Percentiles rank a stretch among this genome's conserved stretches.
Evolutionary conservation across 2,888 invertebrate genomes (phyloP).

Genomic region (Neoaliturus tenellus): DNA sequence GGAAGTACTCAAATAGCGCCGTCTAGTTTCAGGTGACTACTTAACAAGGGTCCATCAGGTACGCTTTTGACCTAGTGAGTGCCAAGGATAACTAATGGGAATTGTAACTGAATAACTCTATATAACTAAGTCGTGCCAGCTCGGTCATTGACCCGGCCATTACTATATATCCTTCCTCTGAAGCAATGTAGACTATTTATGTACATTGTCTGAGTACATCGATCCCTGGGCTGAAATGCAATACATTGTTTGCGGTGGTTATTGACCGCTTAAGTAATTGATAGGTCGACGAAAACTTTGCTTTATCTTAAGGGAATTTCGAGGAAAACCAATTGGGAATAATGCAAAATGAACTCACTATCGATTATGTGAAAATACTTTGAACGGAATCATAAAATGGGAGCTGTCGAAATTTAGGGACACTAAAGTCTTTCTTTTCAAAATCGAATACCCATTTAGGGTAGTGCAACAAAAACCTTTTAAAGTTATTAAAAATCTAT

Average conservation of each 20-base stretch:
- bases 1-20: too few relatives aligned
- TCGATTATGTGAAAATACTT: too few relatives aligned
- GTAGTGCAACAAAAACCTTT: too few relatives aligned
- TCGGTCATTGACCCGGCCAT: slow-evolving; percentile 3
- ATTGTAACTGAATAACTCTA: slow-evolving; percentile 1
- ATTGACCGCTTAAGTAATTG: not conserved
- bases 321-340: too few relatives aligned
- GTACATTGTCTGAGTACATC: not conserved
- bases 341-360: too few relatives aligned
- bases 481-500: too few relatives aligned
- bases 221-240: not conserved
- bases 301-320: too few relatives aligned
- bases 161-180: not conserved
- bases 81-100: not conserved
- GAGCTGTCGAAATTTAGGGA: too few relatives aligned
- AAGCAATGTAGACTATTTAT: not conserved
- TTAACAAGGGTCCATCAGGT: not conserved
- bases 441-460: too few relatives aligned
- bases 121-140: not conserved
- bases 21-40: slow-evolving; percentile 24
- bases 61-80: not conserved
- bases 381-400: too few relatives aligned
- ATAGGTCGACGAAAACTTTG: too few relatives aligned
- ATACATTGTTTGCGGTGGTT: not conserved
- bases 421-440: too few relatives aligned